Base-by-base conservation (phyloP, 2,888 invertebrate genomes). In the Apocheima hispidaria region DNA sequence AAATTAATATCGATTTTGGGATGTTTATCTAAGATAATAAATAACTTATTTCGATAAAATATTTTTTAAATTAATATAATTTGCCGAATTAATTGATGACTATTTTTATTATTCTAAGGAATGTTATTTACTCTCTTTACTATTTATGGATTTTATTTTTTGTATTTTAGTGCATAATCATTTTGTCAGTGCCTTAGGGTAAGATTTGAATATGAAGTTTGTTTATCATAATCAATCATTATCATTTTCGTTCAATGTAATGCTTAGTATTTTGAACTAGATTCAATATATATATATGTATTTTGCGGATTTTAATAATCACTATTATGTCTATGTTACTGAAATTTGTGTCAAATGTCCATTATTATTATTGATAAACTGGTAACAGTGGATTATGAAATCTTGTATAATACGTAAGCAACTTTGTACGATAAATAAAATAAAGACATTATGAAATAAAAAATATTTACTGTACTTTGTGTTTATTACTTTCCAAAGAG, bases 391-490 rank as follows among this genome's bases (percentile, higher is more conserved):
- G 78, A 70, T 69, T 73, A 75, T 76, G 40, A 66, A 66, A 68
- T 66, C 59, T 65, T 86, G 79, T 86, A 82, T 82, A 79, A 83
- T 87, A 85, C 76, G 78, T 89, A 90, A 90, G 88, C 79, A 83
- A 86, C 84, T 89, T 89, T 90, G 88, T 92, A 91, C 88, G 83
- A 89, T 86, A 89, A 60, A 59, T 86, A 87, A 88, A 83, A 88
- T 87, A 87, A 92, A 92, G 90, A 92, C 90, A 92, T 87, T 84
- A 86, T 86, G 77, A 88, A 89, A 90, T 89, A 88, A 89, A 89
- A 90, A 70, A 62, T 65, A 67, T 69, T 70, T 67, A 66, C 62
- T 52, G 52, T 46, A 51, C 38, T 46, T 57, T 50, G 12, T n/a
- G 55, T 18, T 52, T 20, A 33, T 30, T 51, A 23, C 0, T 30